phyloP scores from a whole-genome alignment of 2,888 invertebrate genomes.

The Chrysolina haemoptera region DNA sequence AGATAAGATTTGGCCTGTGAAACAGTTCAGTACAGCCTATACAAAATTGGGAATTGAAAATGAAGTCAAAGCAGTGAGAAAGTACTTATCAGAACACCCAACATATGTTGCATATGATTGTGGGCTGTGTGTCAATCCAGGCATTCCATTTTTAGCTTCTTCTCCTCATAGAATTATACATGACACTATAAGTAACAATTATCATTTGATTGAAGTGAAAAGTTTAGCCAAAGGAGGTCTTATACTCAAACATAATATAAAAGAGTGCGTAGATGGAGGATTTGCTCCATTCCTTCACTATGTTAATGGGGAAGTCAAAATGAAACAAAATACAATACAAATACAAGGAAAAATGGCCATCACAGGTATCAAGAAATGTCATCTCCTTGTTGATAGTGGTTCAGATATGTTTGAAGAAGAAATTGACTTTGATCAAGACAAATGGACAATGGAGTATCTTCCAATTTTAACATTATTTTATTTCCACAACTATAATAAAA shows the following conservation, averaged over 20 bases:
- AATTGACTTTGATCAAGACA: conserved; percentile 15
- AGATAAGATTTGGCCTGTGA: too few relatives aligned
- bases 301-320: background rate
- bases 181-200: background rate
- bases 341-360: conserved; percentile 13
- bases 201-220: conserved; percentile 7
- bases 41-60: conserved; percentile 13
- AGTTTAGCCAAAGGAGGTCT: background rate
- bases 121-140: background rate
- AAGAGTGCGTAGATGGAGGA: background rate
- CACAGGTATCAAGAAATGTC: conserved; percentile 9
- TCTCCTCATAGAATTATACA: background rate
- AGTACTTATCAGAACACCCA: conserved; percentile 5
- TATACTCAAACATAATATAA: background rate
- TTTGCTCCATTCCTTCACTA: conserved; percentile 9
- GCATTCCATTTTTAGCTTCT: conserved; percentile 1
- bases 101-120: background rate
- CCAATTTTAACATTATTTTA: conserved; percentile 16
- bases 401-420: background rate
- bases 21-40: background rate
- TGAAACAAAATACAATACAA: background rate
- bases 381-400: background rate
- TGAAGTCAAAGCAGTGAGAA: conserved; percentile 5
- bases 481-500: background rate
- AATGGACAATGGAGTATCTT: background rate